phyloP scores from a whole-genome alignment of 2,888 invertebrate genomes.

The Oscheius sp. region DNA sequence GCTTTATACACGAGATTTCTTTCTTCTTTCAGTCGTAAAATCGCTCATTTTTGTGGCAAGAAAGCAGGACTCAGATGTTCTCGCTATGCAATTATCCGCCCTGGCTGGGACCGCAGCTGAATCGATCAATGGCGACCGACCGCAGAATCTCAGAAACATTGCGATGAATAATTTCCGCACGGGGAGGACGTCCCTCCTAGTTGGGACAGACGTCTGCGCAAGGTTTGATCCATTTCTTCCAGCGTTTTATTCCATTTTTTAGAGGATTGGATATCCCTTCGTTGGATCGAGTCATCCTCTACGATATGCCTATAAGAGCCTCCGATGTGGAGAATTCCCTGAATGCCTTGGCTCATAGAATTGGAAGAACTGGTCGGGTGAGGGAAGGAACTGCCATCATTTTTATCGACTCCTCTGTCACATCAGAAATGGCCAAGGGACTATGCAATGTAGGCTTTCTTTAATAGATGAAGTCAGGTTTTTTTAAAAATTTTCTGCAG shows the following conservation, averaged over 20 bases:
- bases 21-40: constrained; percentile 32
- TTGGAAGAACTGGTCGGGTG: constrained; percentile 74
- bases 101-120: constrained; percentile 29
- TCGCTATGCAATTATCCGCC: constrained; percentile 40
- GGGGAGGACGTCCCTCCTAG: constrained; percentile 79
- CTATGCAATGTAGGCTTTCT: constrained; percentile 40
- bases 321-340: constrained; percentile 50
- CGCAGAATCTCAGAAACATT: constrained; percentile 80
- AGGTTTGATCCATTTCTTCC: too few species aligned
- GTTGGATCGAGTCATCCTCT: constrained; percentile 74
- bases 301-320: constrained; percentile 72
- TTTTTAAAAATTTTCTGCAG: not conserved
- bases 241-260: too few species aligned
- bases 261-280: constrained; percentile 85
- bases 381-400: constrained; percentile 46
- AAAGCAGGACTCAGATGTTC: constrained; percentile 43
- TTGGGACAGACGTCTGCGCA: constrained; percentile 94
- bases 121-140: constrained; percentile 74
- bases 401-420: constrained; percentile 40
- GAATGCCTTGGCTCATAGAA: constrained; percentile 72
- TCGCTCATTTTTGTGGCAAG: constrained; percentile 61
- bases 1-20: too few species aligned
- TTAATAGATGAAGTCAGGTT: not conserved
- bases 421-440: constrained; percentile 21
- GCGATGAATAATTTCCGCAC: constrained; percentile 80